Evolutionary conservation across 2,113 vertebrate species (phyloP), one percentile per base, ranked within the genome.

Genomic region (Lophotis ruficrista): DNA sequence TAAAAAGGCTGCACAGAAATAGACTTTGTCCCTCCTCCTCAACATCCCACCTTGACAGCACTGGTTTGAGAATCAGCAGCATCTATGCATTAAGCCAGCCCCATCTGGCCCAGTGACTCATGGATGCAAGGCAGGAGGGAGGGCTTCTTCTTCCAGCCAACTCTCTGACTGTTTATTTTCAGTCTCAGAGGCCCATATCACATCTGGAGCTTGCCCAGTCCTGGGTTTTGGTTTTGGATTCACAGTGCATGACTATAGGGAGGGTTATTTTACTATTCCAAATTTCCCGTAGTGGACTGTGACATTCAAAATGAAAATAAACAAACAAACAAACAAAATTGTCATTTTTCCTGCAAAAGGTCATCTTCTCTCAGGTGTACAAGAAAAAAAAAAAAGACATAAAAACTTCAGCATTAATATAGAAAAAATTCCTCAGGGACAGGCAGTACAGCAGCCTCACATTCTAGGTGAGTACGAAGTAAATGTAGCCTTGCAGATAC

Each of bases 171-270:
- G 76, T 87, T 93, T 89, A 56, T 92, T 96, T 90, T 93, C 58
- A 80, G 56, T 78, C 69, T 93, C 86, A 94, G 65, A 90, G 64
- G 48, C 30, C 43, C 47, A 20, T 60, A 56, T 71, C 33, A 57
- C 48, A 69, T 89, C 57, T 92, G 53, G 86, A 92, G 13, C 37
- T 89, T 90, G 27, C 72, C 61, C 71, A 87, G 79, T 64, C 33
- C 64, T 83, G 37, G 62, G 50, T 83, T 96, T 96, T 96, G 71
- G 56, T 90, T 95, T 96, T 82, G 62, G 47, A 92, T 81, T 96
- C 64, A 70, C 28, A 38, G 43, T 43, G 15, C 19, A 3, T 81
- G 50, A 77, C 7, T 51, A 78, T 6, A 75, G 27, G 11, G 43
- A 69, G 23, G 18, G 33, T 72, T 93, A 47, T 88, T 92, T 92